phyloP scores from a whole-genome alignment of 2,113 vertebrate genomes.

The Tachysurus vachellii region DNA sequence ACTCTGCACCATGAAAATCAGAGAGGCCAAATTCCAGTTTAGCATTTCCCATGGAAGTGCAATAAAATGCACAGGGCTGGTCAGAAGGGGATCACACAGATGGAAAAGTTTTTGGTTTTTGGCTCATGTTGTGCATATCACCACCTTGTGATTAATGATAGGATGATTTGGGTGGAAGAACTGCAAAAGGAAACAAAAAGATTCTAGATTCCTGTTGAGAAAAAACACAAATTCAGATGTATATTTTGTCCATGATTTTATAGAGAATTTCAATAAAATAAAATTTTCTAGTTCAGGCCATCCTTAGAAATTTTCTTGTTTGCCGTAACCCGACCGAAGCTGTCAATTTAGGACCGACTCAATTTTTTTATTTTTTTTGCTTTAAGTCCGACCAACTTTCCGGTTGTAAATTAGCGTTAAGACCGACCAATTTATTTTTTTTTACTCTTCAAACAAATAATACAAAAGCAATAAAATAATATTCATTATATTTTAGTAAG shows the following conservation, averaged over 20 bases:
- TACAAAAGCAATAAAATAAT: too few species aligned
- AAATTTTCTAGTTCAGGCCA: too few species aligned
- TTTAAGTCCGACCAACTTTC: too few species aligned
- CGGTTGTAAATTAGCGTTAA: too few species aligned
- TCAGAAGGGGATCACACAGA: constrained; percentile 4
- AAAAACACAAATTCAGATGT: neutral
- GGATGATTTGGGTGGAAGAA: neutral
- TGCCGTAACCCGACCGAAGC: too few species aligned
- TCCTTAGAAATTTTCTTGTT: too few species aligned
- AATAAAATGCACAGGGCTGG: constrained; percentile 4
- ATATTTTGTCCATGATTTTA: neutral
- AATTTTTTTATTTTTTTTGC: too few species aligned
- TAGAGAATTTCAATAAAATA: neutral
- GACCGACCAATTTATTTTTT: too few species aligned
- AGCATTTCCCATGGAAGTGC: constrained; percentile 32
- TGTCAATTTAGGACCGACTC: too few species aligned
- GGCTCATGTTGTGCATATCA: neutral
- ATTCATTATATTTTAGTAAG: too few species aligned
- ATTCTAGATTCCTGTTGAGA: neutral
- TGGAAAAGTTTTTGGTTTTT: neutral
- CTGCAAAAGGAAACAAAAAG: constrained; percentile 6
- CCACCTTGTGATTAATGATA: constrained; percentile 31
- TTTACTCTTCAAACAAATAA: too few species aligned
- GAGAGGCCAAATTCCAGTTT: constrained; percentile 4
- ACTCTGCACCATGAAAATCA: constrained; percentile 14